Percentiles rank a stretch among this genome's conserved stretches.
Conservation (phyloP, 2,113 vertebrate genomes). For the rabbit (Oryctolagus cuniculus) region mOryCun1.1 NC_091434.1:151276501-151277000, state of each 20-base stretch:
- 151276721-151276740: not conserved
- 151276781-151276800: not conserved
- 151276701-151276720: not conserved
- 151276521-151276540: not conserved
- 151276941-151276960: not conserved
- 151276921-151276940: not conserved
- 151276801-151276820: not conserved
- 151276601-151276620: not conserved
- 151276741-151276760: not conserved
- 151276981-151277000: not conserved
- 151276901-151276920: not conserved
- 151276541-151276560: not conserved
- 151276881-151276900: not conserved
- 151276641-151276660: not conserved
- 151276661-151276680: not conserved
- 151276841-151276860: not conserved
- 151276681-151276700: not conserved
- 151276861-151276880: not conserved
- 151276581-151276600: not conserved
- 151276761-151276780: not conserved
- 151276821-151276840: not conserved
- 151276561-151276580: not conserved
- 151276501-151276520: not conserved
- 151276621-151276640: not conserved
- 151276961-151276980: not conserved